A percentile compares a stretch with the other conserved stretches of the same genome.
Conservation (phyloP, 2,113 vertebrate genomes). For the Spermophilus dauricus region DNA sequence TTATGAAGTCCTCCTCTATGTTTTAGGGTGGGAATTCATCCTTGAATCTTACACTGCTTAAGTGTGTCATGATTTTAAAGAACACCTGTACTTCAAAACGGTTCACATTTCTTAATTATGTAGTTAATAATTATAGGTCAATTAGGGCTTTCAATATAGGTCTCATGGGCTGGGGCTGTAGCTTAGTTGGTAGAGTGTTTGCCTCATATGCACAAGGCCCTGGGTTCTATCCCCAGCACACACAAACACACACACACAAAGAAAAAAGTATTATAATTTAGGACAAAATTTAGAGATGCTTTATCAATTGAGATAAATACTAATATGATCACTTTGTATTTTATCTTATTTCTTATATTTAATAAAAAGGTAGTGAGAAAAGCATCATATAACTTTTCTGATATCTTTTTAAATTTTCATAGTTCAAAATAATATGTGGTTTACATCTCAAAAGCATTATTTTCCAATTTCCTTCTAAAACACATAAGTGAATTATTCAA, state of each 20-base stretch:
- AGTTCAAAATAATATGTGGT: background rate
- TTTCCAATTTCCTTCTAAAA: background rate
- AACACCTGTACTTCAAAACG: background rate
- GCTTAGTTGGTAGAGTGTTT: no score
- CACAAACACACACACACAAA: no score
- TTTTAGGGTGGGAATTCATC: background rate
- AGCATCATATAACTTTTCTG: background rate
- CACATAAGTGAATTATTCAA: background rate
- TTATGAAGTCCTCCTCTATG: background rate
- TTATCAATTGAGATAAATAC: background rate
- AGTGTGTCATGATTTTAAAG: background rate
- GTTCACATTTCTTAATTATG: background rate
- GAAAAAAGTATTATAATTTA: background rate
- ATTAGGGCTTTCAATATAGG: background rate
- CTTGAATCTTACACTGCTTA: background rate
- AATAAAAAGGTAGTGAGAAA: background rate
- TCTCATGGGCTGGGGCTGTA: no score
- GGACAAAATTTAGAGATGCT: background rate
- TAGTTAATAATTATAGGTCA: background rate
- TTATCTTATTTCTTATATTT: constrained; percentile 14
- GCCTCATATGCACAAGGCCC: no score
- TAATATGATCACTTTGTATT: background rate
- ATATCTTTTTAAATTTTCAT: background rate
- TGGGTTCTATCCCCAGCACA: no score
- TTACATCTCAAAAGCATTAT: no score